Percentiles rank a stretch among this genome's conserved stretches.
phyloP scores from a whole-genome alignment of 2,113 vertebrate genomes.

The Mesoclemmys tuberculata region DNA sequence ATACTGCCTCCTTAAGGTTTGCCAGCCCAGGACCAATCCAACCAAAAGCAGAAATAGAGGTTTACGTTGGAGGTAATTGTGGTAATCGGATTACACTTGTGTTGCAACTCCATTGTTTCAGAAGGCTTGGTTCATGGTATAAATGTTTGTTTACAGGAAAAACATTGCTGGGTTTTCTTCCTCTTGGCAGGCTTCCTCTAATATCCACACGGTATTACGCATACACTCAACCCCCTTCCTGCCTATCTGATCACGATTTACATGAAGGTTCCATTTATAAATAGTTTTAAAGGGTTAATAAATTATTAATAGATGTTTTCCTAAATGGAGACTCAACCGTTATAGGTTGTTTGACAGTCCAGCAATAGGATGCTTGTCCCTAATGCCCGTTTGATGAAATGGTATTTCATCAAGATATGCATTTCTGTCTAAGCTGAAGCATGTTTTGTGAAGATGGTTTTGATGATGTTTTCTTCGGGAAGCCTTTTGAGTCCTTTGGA shows the following conservation, averaged over 20 bases:
- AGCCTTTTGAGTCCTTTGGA: not conserved
- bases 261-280: not conserved
- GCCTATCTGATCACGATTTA: accelerated
- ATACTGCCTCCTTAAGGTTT: not conserved
- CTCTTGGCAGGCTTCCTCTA: not conserved
- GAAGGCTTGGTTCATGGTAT: not conserved
- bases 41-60: not conserved
- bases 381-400: not conserved
- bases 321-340: accelerated
- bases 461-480: not conserved
- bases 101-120: not conserved
- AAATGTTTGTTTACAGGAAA: not conserved
- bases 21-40: not conserved
- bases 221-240: not conserved
- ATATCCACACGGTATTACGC: accelerated
- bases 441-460: not conserved
- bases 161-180: not conserved
- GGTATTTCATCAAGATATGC: not conserved
- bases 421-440: not conserved
- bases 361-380: not conserved
- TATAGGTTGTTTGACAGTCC: not conserved
- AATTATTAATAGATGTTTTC: not conserved
- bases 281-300: not conserved
- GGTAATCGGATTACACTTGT: not conserved
- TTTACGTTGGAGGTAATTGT: not conserved